A percentile compares a stretch with the other conserved stretches of the same genome.
Conservation (phyloP, 2,797 vertebrate species). For the Epinephelus awoara region DNA sequence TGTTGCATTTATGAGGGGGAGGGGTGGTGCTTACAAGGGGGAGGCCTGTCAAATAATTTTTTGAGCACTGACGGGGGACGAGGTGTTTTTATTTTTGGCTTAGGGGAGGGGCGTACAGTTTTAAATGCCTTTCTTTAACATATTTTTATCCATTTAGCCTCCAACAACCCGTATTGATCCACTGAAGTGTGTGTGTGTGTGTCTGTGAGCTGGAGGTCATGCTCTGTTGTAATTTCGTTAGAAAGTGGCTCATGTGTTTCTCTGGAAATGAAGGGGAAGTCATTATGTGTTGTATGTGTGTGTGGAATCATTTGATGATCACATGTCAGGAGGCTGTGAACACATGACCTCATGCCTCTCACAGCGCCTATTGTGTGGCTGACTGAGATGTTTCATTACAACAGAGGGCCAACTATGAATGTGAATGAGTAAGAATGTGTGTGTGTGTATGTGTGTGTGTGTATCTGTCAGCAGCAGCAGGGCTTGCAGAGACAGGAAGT, state of each 20-base stretch:
- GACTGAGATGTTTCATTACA: slow-evolving; percentile 36
- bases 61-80: no score
- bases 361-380: slow-evolving; percentile 5
- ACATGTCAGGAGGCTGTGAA: slow-evolving; percentile 36
- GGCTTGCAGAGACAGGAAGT: slow-evolving; percentile 75
- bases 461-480: slow-evolving; percentile 31
- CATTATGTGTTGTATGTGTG: slow-evolving; percentile 10
- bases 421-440: slow-evolving; percentile 18
- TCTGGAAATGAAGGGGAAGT: slow-evolving; percentile 37
- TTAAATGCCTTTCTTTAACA: no score
- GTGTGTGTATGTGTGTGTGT: slow-evolving; percentile 8
- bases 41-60: no score
- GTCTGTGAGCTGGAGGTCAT: slow-evolving; percentile 27
- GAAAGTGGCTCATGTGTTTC: slow-evolving; percentile 12
- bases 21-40: no score
- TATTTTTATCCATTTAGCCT: no score
- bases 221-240: slow-evolving; percentile 9
- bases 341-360: slow-evolving; percentile 43
- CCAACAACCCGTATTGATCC: neutral
- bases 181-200: neutral
- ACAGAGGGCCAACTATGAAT: slow-evolving; percentile 27
- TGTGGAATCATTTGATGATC: slow-evolving; percentile 31
- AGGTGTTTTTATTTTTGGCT: no score
- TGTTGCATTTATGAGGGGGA: no score
- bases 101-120: no score